Evolutionary conservation across 2,797 vertebrate species (phyloP), one percentile per base, ranked within the genome.

Genomic region (Aulostomus chinensis): DNA sequence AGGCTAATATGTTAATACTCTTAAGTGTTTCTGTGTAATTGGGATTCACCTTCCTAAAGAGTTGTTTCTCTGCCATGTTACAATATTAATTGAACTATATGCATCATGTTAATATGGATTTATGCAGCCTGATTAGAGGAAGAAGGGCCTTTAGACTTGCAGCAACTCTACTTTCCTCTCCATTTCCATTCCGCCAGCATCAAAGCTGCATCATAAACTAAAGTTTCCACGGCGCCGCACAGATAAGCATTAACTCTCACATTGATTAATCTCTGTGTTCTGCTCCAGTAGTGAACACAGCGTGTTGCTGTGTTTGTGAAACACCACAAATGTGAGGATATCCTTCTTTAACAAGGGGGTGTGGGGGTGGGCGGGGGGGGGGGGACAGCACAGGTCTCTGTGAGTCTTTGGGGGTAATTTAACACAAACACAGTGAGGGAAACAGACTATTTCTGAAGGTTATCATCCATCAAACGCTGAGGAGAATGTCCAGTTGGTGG

Each of bases 401-500:
- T 40, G 50, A 78, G 68, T 77, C 80, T 75, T 73, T 71, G 37
- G 71, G 58, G 68, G 75, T 76, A 69, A 82, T 80, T 78, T 48
- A 78, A 62, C 73, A 67, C 67, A 51, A 74, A 79, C 76, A 66
- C 67, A 26, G 76, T 14, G 6, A 60, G 57, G 32, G 68, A 76
- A 77, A 74, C 66, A 49, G 67, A 83, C 77, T 76, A 62, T 79
- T 75, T 61, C 60, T 76, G 64, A 80, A 64, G 56, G 60, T 53
- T 28, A 47, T 79, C 80, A 78, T 91, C 76, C 76, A 68, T 87
- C 84, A 89, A 66, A 73, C 70, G 9, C 81, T 73, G 78, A 83
- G 69, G 63, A 74, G 77, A 76, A 58, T 68, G 82, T 88, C 83
- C 86, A 85, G 83, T 88, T 69, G 70, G 77, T 76, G 81, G 78